Conservation (phyloP, 2,888 invertebrate genomes). For the Iselma pallidipennis region DNA sequence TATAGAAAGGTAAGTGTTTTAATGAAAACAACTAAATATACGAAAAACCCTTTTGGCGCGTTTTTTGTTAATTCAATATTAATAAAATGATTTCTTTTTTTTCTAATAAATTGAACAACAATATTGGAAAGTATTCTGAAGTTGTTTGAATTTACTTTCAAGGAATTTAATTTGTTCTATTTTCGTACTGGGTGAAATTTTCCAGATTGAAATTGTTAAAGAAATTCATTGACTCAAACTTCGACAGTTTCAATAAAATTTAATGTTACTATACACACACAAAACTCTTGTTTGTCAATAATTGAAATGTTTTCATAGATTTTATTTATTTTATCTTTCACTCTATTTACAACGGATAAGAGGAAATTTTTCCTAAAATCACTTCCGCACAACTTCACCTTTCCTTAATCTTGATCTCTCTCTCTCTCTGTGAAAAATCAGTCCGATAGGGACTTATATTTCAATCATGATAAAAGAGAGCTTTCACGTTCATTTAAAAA, state of each 20-base stretch:
- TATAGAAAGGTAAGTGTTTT: background rate
- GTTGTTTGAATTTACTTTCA: background rate
- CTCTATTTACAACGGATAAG: background rate
- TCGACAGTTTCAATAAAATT: slow-evolving; percentile 15
- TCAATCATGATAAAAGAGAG: background rate
- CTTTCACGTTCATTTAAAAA: background rate
- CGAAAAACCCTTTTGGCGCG: background rate
- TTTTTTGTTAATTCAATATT: background rate
- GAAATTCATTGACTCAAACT: slow-evolving; percentile 13
- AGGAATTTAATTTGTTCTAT: slow-evolving; percentile 5
- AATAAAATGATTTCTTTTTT: background rate
- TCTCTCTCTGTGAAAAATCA: background rate
- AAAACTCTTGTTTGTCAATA: background rate
- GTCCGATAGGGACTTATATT: background rate
- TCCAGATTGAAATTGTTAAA: slow-evolving; percentile 12
- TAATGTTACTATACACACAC: slow-evolving; percentile 3
- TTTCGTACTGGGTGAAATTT: slow-evolving; percentile 1
- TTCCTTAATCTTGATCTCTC: background rate
- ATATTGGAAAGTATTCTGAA: too few relatives aligned
- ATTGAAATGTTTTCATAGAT: background rate
- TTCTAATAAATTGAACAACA: background rate
- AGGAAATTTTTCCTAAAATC: background rate
- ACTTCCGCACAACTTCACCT: background rate
- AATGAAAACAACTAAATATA: background rate
- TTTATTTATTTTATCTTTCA: background rate